Conservation (phyloP, 2,113 vertebrate genomes). For the Motacilla alba region DNA sequence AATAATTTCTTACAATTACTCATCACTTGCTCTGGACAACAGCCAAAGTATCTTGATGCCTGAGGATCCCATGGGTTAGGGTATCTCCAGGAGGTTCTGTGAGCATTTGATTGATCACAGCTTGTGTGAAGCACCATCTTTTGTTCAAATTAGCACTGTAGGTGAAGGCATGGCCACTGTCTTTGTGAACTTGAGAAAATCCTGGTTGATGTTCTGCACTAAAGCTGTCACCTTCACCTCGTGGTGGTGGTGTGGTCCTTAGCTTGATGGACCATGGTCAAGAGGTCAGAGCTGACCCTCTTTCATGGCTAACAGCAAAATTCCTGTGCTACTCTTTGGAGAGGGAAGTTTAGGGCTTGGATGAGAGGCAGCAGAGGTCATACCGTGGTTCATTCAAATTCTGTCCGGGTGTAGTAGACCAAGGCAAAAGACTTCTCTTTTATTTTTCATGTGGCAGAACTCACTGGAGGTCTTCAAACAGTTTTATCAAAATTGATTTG, state of each 20-base stretch:
- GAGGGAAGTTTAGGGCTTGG: background rate
- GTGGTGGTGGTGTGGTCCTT: background rate
- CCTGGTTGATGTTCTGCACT: background rate
- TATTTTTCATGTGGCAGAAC: background rate
- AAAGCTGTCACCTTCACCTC: background rate
- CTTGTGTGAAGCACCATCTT: background rate
- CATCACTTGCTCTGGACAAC: constrained; percentile 25
- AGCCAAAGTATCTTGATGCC: background rate
- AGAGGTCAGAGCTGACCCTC: background rate
- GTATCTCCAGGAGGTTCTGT: background rate
- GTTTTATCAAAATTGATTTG: background rate
- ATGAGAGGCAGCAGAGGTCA: background rate
- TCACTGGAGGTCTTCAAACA: background rate
- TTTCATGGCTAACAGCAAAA: background rate
- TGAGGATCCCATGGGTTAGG: background rate
- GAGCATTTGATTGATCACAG: background rate
- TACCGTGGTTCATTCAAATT: background rate
- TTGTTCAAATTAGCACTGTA: background rate
- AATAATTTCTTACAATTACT: background rate
- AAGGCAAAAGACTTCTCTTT: background rate
- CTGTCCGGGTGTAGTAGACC: background rate
- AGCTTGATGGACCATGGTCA: accelerated
- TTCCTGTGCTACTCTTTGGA: background rate
- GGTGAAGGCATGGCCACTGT: background rate
- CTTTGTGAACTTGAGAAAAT: background rate